Conservation (phyloP, 2,113 vertebrate genomes). For the Myrmecophaga tridactyla region DNA sequence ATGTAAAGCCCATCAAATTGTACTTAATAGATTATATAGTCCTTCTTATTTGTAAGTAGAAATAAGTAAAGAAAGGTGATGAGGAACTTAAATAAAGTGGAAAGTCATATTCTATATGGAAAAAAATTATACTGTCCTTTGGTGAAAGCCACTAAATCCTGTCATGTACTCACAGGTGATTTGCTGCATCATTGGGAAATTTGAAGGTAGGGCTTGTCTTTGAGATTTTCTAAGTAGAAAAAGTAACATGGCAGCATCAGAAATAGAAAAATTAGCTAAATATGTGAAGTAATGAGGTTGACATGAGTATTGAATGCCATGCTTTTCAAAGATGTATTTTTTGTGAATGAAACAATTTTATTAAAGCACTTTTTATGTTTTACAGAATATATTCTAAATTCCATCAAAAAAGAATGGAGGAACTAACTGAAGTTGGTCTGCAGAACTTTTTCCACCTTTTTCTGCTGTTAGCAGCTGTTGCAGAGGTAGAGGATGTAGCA, state of each 20-base stretch:
- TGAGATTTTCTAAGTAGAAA: not conserved
- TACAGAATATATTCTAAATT: slow-evolving; percentile 97
- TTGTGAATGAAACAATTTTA: slow-evolving; percentile 8
- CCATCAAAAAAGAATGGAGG: slow-evolving; percentile 94
- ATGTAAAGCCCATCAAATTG: not conserved
- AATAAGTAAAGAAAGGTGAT: slow-evolving; percentile 2
- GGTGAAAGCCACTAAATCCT: not conserved
- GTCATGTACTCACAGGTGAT: not conserved
- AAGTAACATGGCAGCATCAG: not conserved
- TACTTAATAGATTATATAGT: slow-evolving; percentile 4
- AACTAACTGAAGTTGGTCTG: slow-evolving; percentile 92
- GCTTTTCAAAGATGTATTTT: slow-evolving; percentile 31
- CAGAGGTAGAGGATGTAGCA: slow-evolving; percentile 91
- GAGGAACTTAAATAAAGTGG: not conserved
- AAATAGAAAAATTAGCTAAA: slow-evolving; percentile 7
- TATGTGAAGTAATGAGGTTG: not conserved
- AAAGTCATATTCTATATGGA: not conserved
- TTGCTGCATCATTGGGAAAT: not conserved
- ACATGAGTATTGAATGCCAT: not conserved
- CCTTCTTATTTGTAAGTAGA: slow-evolving; percentile 42
- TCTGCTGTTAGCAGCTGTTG: slow-evolving; percentile 88
- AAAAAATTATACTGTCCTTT: not conserved
- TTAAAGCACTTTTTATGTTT: not conserved
- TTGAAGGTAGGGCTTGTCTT: not conserved
- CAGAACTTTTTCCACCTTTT: slow-evolving; percentile 95